Evolutionary conservation across 2,888 invertebrate species (phyloP).

Genomic region (Spisula solida): DNA sequence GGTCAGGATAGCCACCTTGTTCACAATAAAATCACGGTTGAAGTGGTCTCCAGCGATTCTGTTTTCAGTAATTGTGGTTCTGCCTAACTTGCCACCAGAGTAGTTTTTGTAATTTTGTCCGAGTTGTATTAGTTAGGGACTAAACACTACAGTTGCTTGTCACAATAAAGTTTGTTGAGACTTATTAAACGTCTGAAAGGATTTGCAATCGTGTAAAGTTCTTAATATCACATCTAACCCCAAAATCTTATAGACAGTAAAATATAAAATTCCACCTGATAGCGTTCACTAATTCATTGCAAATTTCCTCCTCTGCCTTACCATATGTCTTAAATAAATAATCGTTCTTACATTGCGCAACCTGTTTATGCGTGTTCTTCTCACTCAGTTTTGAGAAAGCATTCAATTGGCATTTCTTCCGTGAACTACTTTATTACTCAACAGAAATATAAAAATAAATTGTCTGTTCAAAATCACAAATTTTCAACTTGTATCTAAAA

Average conservation of each 20-base stretch:
- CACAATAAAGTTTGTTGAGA: background rate
- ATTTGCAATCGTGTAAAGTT: background rate
- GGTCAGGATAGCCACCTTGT: constrained; percentile 24
- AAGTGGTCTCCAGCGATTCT: constrained; percentile 11
- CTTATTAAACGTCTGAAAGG: background rate
- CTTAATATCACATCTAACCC: background rate
- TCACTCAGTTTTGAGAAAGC: background rate
- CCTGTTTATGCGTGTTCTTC: constrained; percentile 15
- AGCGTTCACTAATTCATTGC: constrained; percentile 15
- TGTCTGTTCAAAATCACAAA: background rate
- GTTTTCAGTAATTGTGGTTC: constrained; percentile 10
- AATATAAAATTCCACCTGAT: constrained; percentile 12
- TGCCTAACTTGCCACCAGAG: constrained; percentile 20
- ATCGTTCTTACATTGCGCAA: constrained; percentile 1
- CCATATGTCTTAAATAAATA: constrained; percentile 26
- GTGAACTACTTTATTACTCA: constrained; percentile 1
- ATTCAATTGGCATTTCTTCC: background rate
- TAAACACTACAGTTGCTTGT: background rate
- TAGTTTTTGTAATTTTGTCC: constrained; percentile 14
- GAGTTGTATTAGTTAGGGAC: constrained; percentile 2
- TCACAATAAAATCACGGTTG: constrained; percentile 19
- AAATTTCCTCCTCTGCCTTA: background rate
- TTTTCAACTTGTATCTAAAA: background rate
- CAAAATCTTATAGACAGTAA: background rate
- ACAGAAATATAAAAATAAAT: background rate